These are phyloP conservation scores for Paraplagusia blochii DNA, from an alignment of 2,113 vertebrate species.

Conservation along the genomic window DNA sequence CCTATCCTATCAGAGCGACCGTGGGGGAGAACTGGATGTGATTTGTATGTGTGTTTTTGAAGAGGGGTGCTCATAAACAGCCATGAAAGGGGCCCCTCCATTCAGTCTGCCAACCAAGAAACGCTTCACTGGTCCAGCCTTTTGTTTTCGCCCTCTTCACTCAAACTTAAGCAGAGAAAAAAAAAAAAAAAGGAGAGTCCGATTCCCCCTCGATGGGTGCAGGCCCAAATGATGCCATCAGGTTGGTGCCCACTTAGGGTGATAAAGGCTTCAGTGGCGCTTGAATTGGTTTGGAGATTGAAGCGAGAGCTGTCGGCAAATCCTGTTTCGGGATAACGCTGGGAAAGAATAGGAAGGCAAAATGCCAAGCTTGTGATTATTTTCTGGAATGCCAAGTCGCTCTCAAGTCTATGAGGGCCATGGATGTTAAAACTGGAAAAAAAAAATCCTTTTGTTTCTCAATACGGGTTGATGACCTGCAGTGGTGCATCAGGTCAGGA, in stretches of 20 bases:
- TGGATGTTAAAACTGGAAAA: conserved; percentile 71
- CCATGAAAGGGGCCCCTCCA: conserved; percentile 74
- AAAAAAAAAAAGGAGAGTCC: conserved; percentile 54
- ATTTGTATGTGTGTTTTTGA: conserved; percentile 77
- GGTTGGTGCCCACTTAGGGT: conserved; percentile 63
- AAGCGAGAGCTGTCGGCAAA: conserved; percentile 61
- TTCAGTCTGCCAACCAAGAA: conserved; percentile 66
- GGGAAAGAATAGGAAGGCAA: conserved; percentile 60
- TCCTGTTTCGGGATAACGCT: conserved; percentile 60
- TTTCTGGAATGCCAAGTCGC: conserved; percentile 68
- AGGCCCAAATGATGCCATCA: conserved; percentile 69
- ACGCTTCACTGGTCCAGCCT: conserved; percentile 66
- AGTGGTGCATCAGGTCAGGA: conserved; percentile 66
- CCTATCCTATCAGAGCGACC: conserved; percentile 43
- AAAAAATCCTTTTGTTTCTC: conserved; percentile 68
- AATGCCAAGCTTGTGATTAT: conserved; percentile 64
- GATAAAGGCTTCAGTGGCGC: conserved; percentile 63
- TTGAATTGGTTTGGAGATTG: conserved; percentile 74
- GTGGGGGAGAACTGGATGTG: conserved; percentile 67
- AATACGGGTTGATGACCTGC: conserved; percentile 60
- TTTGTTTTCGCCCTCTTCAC: conserved; percentile 67
- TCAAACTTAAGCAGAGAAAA: conserved; percentile 58
- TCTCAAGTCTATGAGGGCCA: conserved; percentile 64
- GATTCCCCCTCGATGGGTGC: conserved; percentile 64
- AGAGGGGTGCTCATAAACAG: conserved; percentile 75